Conservation (phyloP, 2,113 vertebrate genomes). For the Cyprinodon tularosa region DNA sequence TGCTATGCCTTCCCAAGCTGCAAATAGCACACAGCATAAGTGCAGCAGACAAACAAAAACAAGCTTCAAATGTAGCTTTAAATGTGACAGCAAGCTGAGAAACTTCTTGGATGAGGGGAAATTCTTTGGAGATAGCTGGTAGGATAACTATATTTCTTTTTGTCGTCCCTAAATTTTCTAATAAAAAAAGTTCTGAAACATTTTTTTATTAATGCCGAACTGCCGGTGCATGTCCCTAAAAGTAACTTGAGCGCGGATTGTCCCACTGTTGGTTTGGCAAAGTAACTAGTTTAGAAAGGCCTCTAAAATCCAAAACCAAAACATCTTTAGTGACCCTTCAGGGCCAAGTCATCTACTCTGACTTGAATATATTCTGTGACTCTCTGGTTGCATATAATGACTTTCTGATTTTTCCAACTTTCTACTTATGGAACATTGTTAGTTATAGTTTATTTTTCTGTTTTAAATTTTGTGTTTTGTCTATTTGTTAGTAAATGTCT, state of each 20-base stretch:
- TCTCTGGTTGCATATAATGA: too few relatives aligned
- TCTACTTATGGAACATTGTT: too few relatives aligned
- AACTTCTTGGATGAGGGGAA: conserved; percentile 4
- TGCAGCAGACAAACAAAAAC: conserved; percentile 16
- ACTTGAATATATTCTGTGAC: too few relatives aligned
- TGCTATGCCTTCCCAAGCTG: not conserved
- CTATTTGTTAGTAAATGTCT: too few relatives aligned
- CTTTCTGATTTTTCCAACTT: too few relatives aligned
- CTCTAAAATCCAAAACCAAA: not conserved
- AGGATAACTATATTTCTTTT: conserved; percentile 21
- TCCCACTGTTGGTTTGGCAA: not conserved
- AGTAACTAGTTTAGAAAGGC: not conserved
- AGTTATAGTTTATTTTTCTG: too few relatives aligned
- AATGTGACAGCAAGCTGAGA: not conserved
- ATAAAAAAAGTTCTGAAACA: conserved; percentile 7
- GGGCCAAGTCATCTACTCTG: too few relatives aligned
- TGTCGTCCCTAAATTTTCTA: conserved; percentile 14
- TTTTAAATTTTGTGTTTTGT: too few relatives aligned
- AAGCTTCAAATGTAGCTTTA: not conserved
- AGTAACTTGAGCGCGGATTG: conserved; percentile 5
- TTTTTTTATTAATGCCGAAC: not conserved
- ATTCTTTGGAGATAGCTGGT: conserved; percentile 36
- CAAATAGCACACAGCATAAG: conserved; percentile 32
- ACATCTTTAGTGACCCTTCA: too few relatives aligned
- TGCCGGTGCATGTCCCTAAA: conserved; percentile 17